Evolutionary conservation across 2,797 vertebrate genomes (phyloP).

Genomic region (Falco biarmicus): DNA sequence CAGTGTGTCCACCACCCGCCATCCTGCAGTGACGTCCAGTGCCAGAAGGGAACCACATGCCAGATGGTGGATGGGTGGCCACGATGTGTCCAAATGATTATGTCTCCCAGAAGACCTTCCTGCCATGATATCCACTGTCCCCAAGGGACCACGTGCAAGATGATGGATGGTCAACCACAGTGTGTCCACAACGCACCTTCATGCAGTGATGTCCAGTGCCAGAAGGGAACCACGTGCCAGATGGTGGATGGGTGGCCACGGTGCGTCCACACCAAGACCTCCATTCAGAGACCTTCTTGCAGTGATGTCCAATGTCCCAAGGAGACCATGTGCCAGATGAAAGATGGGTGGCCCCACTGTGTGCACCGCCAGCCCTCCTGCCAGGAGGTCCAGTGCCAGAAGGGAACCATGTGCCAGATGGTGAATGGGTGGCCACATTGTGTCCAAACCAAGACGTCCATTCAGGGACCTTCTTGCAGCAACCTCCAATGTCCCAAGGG

Average conservation of each 20-base stretch:
- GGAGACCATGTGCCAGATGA: background rate
- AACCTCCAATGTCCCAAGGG: rapidly evolving
- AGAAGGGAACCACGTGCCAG: background rate
- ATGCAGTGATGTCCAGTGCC: background rate
- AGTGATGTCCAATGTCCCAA: background rate
- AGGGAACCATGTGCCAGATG: background rate
- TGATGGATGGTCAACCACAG: rapidly evolving
- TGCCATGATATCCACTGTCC: background rate
- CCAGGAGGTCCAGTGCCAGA: rapidly evolving
- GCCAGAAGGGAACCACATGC: background rate
- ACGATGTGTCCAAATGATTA: background rate
- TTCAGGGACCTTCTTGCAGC: rapidly evolving
- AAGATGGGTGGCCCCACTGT: background rate
- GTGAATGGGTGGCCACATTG: background rate
- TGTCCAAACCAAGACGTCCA: rapidly evolving
- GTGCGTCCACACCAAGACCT: rapidly evolving
- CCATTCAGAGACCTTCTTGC: background rate
- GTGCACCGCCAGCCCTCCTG: background rate
- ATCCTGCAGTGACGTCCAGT: background rate
- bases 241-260: background rate
- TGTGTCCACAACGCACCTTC: background rate
- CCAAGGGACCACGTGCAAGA: background rate
- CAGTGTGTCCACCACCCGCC: background rate
- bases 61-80: background rate
- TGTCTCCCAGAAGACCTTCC: rapidly evolving